Base-by-base conservation (phyloP, 1,140 invertebrate species). In the Cyrtorhinus lividipennis region DNA sequence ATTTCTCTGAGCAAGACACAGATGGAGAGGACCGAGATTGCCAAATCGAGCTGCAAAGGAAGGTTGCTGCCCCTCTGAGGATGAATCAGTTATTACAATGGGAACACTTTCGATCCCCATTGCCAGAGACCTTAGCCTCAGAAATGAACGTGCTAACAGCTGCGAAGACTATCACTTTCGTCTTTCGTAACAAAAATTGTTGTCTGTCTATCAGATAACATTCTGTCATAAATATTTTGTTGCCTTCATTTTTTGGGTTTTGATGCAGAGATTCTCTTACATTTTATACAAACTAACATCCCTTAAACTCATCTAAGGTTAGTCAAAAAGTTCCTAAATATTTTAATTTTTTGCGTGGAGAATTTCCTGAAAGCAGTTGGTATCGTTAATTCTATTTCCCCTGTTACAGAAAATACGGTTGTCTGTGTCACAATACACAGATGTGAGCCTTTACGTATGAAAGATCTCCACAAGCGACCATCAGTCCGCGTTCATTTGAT, bases 11-110 rank as follows among this genome's bases (percentile, higher is more conserved):
- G 18, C 20, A 27, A 1, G 57, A 25, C 15, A n/a, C 53, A 5
- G 5, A 23, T 10, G 30, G 23, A 8, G 60, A 62, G 8, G 18
- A 48, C 3, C 22, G 57, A 38, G 64, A 67, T 38, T 68, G 61
- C 58, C 23, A 66, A 53, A 27, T 64, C 13, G 22, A 23, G 46
- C 30, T 66, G 5, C 27, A 64, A 56, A 20, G 13, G 26, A 53
- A 62, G 13, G 15, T 22, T 44, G 10, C 13, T 27, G 22, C 46
- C 2, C 58, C 27, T 46, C 56, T 68, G 22, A 62, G 67, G 56
- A 69, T 69, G 56, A 70, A 70, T 65, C 66, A 70, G 57, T 44
- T 71, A 22, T 67, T 68, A 56, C 64, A 67, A 22, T 71, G 70
- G 70, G 66, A 70, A 62, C 70, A 71, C 61, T 64, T 69, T 66